Percentiles rank a stretch among this genome's conserved stretches.
phyloP scores from a whole-genome alignment of 2,888 invertebrate genomes.

The Antitype chi region DNA sequence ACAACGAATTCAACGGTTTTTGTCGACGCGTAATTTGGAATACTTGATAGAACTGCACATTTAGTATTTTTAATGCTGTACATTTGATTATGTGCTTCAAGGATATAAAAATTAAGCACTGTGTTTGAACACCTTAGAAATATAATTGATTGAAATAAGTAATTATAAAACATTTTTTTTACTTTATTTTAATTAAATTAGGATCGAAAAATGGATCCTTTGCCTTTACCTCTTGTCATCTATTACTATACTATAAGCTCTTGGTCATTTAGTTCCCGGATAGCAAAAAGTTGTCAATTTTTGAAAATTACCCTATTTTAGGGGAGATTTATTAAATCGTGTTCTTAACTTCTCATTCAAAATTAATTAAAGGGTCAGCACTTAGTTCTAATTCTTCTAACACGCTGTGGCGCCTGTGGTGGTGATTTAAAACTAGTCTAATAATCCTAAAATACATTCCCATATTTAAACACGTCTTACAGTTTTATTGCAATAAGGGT shows the following conservation, averaged over 20 bases:
- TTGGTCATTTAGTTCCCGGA: background rate
- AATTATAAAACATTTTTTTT: background rate
- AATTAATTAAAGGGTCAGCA: background rate
- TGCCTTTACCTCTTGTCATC: no score
- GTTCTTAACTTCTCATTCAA: background rate
- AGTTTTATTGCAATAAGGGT: slow-evolving; percentile 5
- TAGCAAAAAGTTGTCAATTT: background rate
- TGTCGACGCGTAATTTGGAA: background rate
- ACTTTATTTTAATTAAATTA: background rate
- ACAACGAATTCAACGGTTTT: slow-evolving; percentile 31
- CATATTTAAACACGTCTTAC: background rate
- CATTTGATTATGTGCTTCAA: background rate
- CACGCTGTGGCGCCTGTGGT: background rate
- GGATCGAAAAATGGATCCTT: background rate
- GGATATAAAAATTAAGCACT: background rate
- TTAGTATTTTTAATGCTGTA: background rate
- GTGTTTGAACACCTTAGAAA: background rate
- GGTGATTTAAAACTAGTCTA: background rate
- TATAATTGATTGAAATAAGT: background rate
- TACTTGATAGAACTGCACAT: slow-evolving; percentile 6
- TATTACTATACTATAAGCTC: no score
- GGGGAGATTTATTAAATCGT: slow-evolving; percentile 12
- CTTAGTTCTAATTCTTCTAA: background rate
- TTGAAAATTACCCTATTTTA: slow-evolving; percentile 2
- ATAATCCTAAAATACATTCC: background rate